A percentile compares a stretch with the other conserved stretches of the same genome.
These are phyloP conservation scores for Spodoptera exigua DNA, from an alignment of 2,888 invertebrate species.

Conservation along the genomic window DNA sequence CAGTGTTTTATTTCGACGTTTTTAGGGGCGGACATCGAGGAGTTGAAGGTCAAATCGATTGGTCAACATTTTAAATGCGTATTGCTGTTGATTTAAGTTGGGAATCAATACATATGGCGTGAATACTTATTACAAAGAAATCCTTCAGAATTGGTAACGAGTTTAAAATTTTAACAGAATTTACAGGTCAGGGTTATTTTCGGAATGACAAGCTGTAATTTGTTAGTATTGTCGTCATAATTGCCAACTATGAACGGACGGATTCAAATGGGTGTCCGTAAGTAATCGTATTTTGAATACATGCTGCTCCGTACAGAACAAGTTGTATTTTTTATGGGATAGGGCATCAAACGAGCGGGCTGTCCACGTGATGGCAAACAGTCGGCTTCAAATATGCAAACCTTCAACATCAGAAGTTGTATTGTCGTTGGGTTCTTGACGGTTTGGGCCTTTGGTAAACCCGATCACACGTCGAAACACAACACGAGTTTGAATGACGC, in stretches of 20 bases:
- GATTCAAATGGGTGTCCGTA: too few species aligned
- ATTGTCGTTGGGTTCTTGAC: too few species aligned
- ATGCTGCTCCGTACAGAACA: too few species aligned
- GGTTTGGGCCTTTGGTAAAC: too few species aligned
- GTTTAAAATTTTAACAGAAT: slow-evolving; percentile 20
- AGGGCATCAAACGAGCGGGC: too few species aligned
- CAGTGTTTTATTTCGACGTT: slow-evolving; percentile 8
- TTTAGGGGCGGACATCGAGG: slow-evolving; percentile 13
- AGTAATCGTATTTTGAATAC: too few species aligned
- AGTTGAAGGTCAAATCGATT: slow-evolving; percentile 37
- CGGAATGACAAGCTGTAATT: slow-evolving; percentile 6
- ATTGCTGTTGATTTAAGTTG: slow-evolving; percentile 19
- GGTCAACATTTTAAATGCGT: slow-evolving; percentile 12
- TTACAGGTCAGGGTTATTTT: slow-evolving; percentile 13
- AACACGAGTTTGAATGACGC: too few species aligned
- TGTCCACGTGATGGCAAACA: too few species aligned
- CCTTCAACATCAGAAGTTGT: too few species aligned
- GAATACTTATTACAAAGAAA: slow-evolving; percentile 3
- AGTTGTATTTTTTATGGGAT: too few species aligned
- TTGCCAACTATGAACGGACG: neutral
- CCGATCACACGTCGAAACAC: too few species aligned
- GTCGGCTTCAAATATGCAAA: too few species aligned
- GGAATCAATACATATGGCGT: slow-evolving; percentile 37
- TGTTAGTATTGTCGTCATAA: slow-evolving; percentile 3
- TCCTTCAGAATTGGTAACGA: slow-evolving; percentile 39